phyloP scores from a whole-genome alignment of 2,888 invertebrate genomes.

The Anticlea derivata region DNA sequence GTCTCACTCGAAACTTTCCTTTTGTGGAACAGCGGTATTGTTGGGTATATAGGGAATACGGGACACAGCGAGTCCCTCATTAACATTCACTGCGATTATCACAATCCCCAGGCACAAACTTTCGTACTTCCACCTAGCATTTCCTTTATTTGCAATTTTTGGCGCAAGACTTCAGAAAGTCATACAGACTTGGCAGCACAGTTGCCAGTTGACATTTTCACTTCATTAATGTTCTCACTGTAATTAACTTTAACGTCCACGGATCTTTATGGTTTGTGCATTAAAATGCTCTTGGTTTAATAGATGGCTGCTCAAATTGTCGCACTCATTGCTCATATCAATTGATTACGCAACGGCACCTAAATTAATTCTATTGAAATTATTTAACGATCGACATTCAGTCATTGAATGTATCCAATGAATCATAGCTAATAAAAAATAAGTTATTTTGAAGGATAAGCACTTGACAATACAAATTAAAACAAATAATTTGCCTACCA shows the following conservation, averaged over 20 bases:
- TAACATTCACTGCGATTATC: conserved; percentile 26
- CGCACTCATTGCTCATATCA: conserved; percentile 19
- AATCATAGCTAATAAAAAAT: conserved; percentile 32
- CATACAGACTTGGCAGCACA: conserved; percentile 36
- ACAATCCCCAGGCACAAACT: conserved; percentile 27
- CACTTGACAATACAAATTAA: conserved; percentile 21
- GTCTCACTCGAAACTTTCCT: conserved; percentile 39
- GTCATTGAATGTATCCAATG: conserved; percentile 33
- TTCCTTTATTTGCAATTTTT: conserved; percentile 37
- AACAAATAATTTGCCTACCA: conserved; percentile 21
- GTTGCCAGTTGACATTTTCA: conserved; percentile 35
- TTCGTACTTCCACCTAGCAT: conserved; percentile 31
- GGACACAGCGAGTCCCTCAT: conserved; percentile 12
- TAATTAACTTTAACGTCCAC: conserved; percentile 30
- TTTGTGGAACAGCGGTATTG: conserved; percentile 32
- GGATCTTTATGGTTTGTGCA: conserved; percentile 16
- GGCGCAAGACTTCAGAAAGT: conserved; percentile 32
- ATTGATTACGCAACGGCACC: conserved; percentile 29
- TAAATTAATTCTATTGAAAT: conserved; percentile 32
- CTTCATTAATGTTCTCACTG: conserved; percentile 30
- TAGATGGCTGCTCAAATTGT: conserved; percentile 6
- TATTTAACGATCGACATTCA: conserved; percentile 30
- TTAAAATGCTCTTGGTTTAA: conserved; percentile 11
- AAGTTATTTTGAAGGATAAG: conserved; percentile 26
- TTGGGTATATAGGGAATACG: conserved; percentile 9